These are phyloP conservation scores for Lasaia peninsularis DNA, from an alignment of 1,140 invertebrate species.

Conservation along the genomic window DNA sequence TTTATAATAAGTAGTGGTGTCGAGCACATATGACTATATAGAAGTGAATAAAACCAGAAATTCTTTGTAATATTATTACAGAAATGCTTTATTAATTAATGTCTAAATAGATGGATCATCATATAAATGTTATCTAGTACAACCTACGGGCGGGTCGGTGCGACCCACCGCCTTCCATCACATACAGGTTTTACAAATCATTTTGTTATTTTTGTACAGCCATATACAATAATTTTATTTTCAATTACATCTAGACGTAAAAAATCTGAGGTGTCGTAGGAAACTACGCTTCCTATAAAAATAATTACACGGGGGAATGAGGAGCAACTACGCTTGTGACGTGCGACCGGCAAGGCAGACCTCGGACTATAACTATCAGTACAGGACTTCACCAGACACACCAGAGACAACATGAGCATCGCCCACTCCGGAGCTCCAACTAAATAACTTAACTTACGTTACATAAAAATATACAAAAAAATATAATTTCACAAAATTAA, in stretches of 20 bases:
- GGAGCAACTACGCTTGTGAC: conserved; percentile 71
- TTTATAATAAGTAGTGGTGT: not conserved
- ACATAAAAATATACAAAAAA: conserved; percentile 76
- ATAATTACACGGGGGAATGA: conserved; percentile 76
- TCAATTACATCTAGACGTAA: conserved; percentile 77
- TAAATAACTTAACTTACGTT: conserved; percentile 73
- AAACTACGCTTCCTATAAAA: conserved; percentile 76
- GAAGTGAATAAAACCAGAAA: conserved; percentile 52
- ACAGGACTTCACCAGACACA: conserved; percentile 62
- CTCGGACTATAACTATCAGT: conserved; percentile 68
- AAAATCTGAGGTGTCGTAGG: conserved; percentile 75
- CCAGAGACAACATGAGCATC: conserved; percentile 54
- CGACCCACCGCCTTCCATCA: conserved; percentile 68
- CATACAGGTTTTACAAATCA: conserved; percentile 75
- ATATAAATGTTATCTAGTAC: conserved; percentile 79
- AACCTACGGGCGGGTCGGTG: conserved; percentile 72
- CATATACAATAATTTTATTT: conserved; percentile 79
- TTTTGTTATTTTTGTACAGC: conserved; percentile 78
- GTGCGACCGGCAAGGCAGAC: conserved; percentile 71
- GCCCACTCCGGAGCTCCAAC: conserved; percentile 53
- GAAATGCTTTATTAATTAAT: conserved; percentile 79
- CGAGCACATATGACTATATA: not conserved
- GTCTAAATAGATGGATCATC: conserved; percentile 78
- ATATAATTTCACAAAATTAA: conserved; percentile 75
- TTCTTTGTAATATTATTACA: conserved; percentile 77